Base-by-base conservation (phyloP, 2,113 vertebrate genomes). In the Caranx melampygus region DNA sequence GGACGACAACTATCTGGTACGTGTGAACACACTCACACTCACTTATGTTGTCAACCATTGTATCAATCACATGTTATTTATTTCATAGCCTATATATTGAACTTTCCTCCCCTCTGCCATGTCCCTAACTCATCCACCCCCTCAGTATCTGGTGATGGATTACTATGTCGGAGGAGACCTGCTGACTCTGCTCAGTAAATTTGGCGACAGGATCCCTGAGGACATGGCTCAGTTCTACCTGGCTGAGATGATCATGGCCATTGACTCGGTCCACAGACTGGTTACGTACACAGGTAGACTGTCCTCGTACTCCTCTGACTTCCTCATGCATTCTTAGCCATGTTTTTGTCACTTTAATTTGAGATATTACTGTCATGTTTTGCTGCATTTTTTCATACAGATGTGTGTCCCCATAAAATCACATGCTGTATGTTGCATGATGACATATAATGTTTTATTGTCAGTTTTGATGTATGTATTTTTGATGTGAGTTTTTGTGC, bases 171-270 rank as follows among this genome's bases (percentile, higher is more conserved):
- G 96, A 21, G 96, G 96, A 3, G 96, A 97, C 91, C 94, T 97
- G 87, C 88, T 97, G 75, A 96, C 96, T 0, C 89, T 97, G 79
- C 95, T 97, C 78, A 96, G 96, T 95, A 97, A 96, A 76, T 97
- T 97, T 65, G 95, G 94, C 72, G 96, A 97, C 84, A 90, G 93
- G 35, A 93, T 97, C 77, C 95, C 96, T 0, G 94, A 94, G 11
- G 96, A 96, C 79, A 96, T 97, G 96, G 96, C 95, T 14, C 93
- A 95, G 77, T 97, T 97, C 92, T 97, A 97, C 92, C 82, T 97
- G 91, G 96, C 96, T 0, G 96, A 97, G 91, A 96, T 96, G 85
- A 91, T 96, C 87, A 94, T 96, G 96, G 96, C 96, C 78, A 95
- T 97, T 44, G 95, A 96, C 82, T 97, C 96, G 0, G 76, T 97